Base-by-base conservation (phyloP, 2,797 vertebrate species). In the Acanthiza pusilla region DNA sequence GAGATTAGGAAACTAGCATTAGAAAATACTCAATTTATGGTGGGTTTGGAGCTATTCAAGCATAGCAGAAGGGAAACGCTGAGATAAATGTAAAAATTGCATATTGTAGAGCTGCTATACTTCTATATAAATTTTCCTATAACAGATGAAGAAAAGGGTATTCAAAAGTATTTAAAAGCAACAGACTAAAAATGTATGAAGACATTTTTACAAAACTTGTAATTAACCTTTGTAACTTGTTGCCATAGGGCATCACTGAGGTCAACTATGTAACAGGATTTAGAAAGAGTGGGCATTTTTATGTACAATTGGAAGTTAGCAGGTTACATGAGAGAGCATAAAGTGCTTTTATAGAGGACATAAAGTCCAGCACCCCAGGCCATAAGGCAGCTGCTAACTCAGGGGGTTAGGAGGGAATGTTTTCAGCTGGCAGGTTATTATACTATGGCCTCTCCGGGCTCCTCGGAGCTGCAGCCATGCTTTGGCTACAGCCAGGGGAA, bases 311-410 rank as follows among this genome's bases (percentile, higher is more conserved):
- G 55, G 84, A 83, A 93, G 84, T 45, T 82, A 71, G 66, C 58
- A 42, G 0, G 3, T 91, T 89, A 65, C 58, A 36, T 45, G 72
- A 85, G 65, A 88, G 75, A 85, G 53, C 43, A 83, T 74, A 71
- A 97, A 93, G 58, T 66, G 78, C 68, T 91, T 95, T 96, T 92
- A 85, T 43, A 18, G 84, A 47, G 45, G n/a, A 72, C 43, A 48
- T 91, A 75, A 92, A 96, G 61, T 36, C 57, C 66, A 32, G 5
- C 16, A 29, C 61, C 85, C 58, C 5, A 48, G 65, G 75, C 62
- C n/a, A 27, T 43, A 38, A 92, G 92, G 73, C 70, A 90, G 2
- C 27, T 30, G 48, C 36, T 72, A 34, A 40, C 67, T 83, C 72
- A 30, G 1, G 0, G 34, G 38, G 32, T 57, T 32, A 50, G n/a